Evolutionary conservation across 2,888 invertebrate genomes (phyloP), one percentile per base, ranked within the genome.

Genomic region (Rosalia funebris): DNA sequence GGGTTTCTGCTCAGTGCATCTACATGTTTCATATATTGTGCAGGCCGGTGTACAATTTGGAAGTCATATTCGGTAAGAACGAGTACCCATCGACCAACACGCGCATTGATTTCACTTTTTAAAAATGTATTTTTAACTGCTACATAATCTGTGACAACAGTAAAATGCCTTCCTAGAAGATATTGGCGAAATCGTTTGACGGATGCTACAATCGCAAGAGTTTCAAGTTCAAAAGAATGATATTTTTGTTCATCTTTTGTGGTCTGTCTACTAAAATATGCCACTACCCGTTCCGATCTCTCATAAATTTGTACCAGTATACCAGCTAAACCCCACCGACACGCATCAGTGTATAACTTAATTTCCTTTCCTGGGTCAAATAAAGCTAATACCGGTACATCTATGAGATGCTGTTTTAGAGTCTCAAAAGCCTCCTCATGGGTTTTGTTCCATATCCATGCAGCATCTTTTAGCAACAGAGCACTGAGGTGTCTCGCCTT

Each of bases 191-290:
- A 74, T 36, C 71, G 58, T 11, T 60, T 17, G 0, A 74, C 12
- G 0, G 69, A 68, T 17, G 64, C 71, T 0, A 76, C 65, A 0
- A 77, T 63, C 0, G 77, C 79, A 48, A 79, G 59, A 3, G 69
- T 65, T 52, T 79, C 74, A 4, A 68, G 39, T 16, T 78, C 75
- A n/a, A 71, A 66, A 2, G 69, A 68, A 11, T 71, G 68, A 39
- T 75, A 77, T 7, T 52, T 44, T 1, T 25, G 25, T 25, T 25
- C 25, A 25, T 25, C 25, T 7, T 25, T 25, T 7, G 25, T 25
- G 25, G 25, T 25, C 25, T 25, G 25, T 7, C 25, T 25, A 25
- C 25, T 25, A 25, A 25, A 25, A 25, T 25, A 25, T 25, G 25
- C 25, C 25, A 25, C 25, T 25, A 25, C 25, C 25, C 25, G 25